Base-by-base conservation (phyloP, 2,797 vertebrate genomes). In the Pagetopsis macropterus region DNA sequence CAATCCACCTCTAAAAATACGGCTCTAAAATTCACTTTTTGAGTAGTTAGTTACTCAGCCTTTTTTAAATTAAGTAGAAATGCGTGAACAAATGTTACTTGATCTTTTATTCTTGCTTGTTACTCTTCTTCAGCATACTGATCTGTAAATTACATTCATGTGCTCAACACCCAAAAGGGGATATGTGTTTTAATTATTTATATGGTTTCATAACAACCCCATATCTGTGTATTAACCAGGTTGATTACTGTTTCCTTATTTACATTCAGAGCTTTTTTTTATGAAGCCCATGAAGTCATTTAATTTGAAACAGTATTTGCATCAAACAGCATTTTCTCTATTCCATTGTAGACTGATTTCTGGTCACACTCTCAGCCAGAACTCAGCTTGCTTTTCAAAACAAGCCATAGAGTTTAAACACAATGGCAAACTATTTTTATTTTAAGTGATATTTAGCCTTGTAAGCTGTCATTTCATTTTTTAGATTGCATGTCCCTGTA, bases 381-480 rank as follows among this genome's bases (percentile, higher is more conserved):
- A 4, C 44, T n/a, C 21, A n/a, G 51, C 51, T 40, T 10, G 41
- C 52, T 1, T 1, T 19, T 21, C 27, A 6, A 31, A 14, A 31
- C 0, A 15, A 27, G 58, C 9, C 9, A 46, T 2, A n/a, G 9
- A 31, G 15, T 27, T 31, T 27, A 13, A 5, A 16, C 19, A 60
- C 16, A 60, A 17, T 16, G 33, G 33, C 41, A 31, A 5, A 33
- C 9, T 31, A 6, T 1, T 9, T 6, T 6, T 27, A 27, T 27
- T 15, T n/a, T 9, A 17, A 56, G 9, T 17, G 10, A 5, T 23
- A 23, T 5, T 51, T 23, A 51, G 4, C 19, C 62, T 65, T 64
- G 50, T 64, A 68, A 52, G 52, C 62, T 44, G 55, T 74, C 13
- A n/a, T 21, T 65, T 54, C 7, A 51, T 21, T 27, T 27, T 5